These are phyloP conservation scores for Protomyctophum bolini DNA, from an alignment of 2,113 vertebrate genomes.

Conservation along the genomic window DNA sequence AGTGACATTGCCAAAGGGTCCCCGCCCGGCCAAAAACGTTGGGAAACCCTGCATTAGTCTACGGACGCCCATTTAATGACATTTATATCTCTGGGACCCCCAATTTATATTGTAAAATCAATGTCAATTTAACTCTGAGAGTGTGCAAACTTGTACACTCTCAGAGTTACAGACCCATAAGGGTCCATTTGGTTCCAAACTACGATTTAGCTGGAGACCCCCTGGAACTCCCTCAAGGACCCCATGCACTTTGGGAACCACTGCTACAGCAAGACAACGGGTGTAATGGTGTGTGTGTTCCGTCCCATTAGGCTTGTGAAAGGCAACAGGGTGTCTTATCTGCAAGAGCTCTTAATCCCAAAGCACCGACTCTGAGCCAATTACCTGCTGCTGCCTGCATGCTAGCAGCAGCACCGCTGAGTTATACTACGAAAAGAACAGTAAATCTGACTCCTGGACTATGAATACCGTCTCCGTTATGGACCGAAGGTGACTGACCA, in stretches of 20 bases:
- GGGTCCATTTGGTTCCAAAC: too few species aligned
- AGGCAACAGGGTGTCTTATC: constrained; percentile 10
- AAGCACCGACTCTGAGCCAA: constrained; percentile 19
- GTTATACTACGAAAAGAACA: neutral
- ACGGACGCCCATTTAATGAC: too few species aligned
- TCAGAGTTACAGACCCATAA: too few species aligned
- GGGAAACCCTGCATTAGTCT: too few species aligned
- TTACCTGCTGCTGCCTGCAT: constrained; percentile 15
- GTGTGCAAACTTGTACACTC: too few species aligned
- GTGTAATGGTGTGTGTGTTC: neutral
- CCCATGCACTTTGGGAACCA: neutral
- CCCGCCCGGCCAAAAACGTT: too few species aligned
- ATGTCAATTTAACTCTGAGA: too few species aligned
- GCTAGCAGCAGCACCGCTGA: neutral
- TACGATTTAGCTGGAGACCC: too few species aligned
- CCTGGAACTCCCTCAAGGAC: neutral
- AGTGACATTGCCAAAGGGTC: too few species aligned
- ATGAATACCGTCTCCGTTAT: neutral
- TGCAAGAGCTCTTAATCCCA: constrained; percentile 19
- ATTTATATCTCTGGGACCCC: too few species aligned
- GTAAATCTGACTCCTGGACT: neutral
- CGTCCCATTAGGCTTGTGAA: neutral
- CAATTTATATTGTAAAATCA: too few species aligned
- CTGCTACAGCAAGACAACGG: neutral
- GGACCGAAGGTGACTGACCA: neutral